A percentile compares a stretch with the other conserved stretches of the same genome.
Conservation (phyloP, 1,140 invertebrate species). For the Monochamus saltuarius region DNA sequence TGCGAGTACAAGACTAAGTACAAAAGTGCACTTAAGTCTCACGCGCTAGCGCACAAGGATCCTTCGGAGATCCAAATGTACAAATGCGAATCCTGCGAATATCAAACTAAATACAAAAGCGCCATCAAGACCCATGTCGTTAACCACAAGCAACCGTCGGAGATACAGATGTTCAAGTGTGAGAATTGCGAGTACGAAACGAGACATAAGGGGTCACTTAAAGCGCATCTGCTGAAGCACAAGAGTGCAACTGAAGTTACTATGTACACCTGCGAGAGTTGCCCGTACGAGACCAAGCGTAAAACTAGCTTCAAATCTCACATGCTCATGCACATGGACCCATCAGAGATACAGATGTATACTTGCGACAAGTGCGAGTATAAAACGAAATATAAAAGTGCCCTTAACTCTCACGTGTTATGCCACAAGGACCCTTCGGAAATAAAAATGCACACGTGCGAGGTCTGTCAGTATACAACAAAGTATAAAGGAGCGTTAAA, state of each 20-base stretch:
- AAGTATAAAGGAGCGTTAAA: conserved; percentile 24
- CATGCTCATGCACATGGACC: conserved; percentile 21
- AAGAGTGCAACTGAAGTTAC: conserved; percentile 24
- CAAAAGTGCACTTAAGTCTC: conserved; percentile 19
- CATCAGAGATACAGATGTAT: conserved; percentile 15
- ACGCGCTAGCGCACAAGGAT: conserved; percentile 15
- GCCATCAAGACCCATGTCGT: conserved; percentile 26
- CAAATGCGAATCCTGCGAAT: conserved; percentile 24
- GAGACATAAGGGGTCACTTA: conserved; percentile 21
- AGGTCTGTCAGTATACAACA: conserved; percentile 24
- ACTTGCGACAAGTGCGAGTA: conserved; percentile 22
- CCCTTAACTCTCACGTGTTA: conserved; percentile 23
- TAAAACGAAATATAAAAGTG: conserved; percentile 21
- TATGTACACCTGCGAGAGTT: conserved; percentile 28
- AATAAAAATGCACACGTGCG: conserved; percentile 24
- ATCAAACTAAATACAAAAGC: conserved; percentile 25
- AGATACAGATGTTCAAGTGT: conserved; percentile 26
- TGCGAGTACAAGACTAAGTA: conserved; percentile 23
- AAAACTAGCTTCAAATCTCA: conserved; percentile 24
- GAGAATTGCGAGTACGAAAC: conserved; percentile 22
- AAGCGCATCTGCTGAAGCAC: conserved; percentile 24
- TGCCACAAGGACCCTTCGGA: conserved; percentile 24
- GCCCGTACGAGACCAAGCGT: conserved; percentile 27
- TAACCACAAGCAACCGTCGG: conserved; percentile 17
- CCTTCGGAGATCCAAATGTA: conserved; percentile 21